phyloP scores from a whole-genome alignment of 1,140 invertebrate species.

The Neelides sp. region DNA sequence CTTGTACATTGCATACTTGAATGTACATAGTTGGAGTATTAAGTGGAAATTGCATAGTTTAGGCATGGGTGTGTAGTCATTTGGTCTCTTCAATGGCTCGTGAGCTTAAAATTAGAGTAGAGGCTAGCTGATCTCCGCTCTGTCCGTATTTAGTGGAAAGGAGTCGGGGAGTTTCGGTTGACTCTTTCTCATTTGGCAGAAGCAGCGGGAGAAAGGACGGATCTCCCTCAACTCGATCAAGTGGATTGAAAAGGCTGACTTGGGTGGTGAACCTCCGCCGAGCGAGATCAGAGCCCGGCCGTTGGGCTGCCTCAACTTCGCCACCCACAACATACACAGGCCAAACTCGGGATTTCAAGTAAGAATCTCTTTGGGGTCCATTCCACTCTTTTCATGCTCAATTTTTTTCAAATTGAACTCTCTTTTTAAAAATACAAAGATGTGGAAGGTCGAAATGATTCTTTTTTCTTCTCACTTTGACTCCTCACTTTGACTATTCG shows the following conservation, averaged over 20 bases:
- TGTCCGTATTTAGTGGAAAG: too few species aligned
- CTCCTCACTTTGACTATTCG: too few species aligned
- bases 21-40: too few species aligned
- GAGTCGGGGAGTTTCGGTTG: too few species aligned
- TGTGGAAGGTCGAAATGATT: neutral
- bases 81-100: too few species aligned
- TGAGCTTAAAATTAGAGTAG: too few species aligned
- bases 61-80: too few species aligned
- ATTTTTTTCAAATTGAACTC: neutral
- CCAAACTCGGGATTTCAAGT: conserved; percentile 36
- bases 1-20: too few species aligned
- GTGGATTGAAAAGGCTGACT: conserved; percentile 57
- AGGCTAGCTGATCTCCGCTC: too few species aligned
- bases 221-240: conserved; percentile 57
- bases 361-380: conserved; percentile 46
- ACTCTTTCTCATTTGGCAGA: conserved; percentile 20
- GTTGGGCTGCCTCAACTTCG: conserved; percentile 37
- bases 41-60: too few species aligned
- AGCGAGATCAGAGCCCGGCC: conserved; percentile 15
- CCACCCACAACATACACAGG: conserved; percentile 31
- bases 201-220: conserved; percentile 51
- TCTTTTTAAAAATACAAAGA: neutral
- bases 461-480: too few species aligned
- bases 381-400: neutral
- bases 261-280: conserved; percentile 33